Base-by-base conservation (phyloP, 2,888 invertebrate genomes). In the Pollenia labialis region DNA sequence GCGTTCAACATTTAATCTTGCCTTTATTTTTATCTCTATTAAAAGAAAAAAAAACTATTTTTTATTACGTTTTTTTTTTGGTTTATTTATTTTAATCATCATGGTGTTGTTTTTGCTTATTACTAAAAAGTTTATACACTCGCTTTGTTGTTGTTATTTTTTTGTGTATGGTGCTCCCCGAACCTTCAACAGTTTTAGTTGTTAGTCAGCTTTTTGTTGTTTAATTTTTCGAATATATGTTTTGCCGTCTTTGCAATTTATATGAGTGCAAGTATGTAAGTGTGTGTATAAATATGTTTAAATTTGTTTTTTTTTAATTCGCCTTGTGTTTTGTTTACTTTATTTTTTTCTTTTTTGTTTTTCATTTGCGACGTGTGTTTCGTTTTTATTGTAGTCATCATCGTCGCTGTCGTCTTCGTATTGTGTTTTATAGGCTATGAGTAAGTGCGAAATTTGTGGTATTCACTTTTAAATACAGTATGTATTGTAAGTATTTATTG, bases 181-280 rank as follows among this genome's bases (percentile, higher is more conserved):
- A 91, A 91, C 91, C 92, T 92, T 92, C 91, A 83, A 76, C 80
- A 83, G 32, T 62, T 81, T 83, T 60, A 84, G 80, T 81, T 76
- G 91, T 91, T 92, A 92, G 92, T 92, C 91, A 92, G 91, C 91
- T 90, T 79, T 80, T 81, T 80, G 75, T 80, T 89, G 88, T 89
- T 81, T 79, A 66, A 46, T 75, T 62, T 32, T 83, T 75, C 44
- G 44, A 62, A 42, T 71, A 40, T 69, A n/a, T 32, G 32, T 72
- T 64, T 84, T 82, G 52, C 60, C 77, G 62, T 85, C 54, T 82
- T 71, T 71, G 48, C 46, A 58, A 48, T 68, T 44, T 2, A 2
- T 32, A 10, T 23, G 7, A 9, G 23, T 7, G 14, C 1, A 54
- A 40, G 40, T 56, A 12, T 32, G 40, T 46, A 58, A 54, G 54